Base-by-base conservation (phyloP, 1,140 invertebrate species). In the Hylyphantes graminicola region DNA sequence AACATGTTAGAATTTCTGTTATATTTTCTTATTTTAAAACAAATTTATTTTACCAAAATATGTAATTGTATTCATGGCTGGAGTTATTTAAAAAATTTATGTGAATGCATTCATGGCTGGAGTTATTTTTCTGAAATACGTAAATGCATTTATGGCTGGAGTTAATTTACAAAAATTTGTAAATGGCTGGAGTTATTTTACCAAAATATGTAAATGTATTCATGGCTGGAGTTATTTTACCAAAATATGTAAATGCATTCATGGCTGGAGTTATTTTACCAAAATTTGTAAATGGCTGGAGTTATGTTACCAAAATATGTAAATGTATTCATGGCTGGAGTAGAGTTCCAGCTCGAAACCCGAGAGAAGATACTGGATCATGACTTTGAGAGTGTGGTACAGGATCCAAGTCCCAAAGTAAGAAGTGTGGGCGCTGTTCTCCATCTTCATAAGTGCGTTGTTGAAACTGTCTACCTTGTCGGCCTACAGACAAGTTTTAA, bases 101-200 rank as follows among this genome's bases (percentile, higher is more conserved):
- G 88, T 97, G 99, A 87, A 97, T 94, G 90, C 96, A 98, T 91
- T 99, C 97, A 89, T 98, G 97, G n/a, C 94, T 93, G 63, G 96
- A 96, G 91, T 98, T n/a, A n/a, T n/a, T n/a, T n/a, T n/a, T n/a
- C n/a, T n/a, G n/a, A n/a, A n/a, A 98, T 86, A 98, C 94, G 88
- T 97, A 99, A 87, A 97, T 94, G 90, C 96, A 98, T 91, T 99
- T 97, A 89, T 98, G 97, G n/a, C 94, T 93, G 63, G 96, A 96
- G 91, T 98, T n/a, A n/a, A n/a, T n/a, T n/a, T n/a, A n/a, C n/a
- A n/a, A n/a, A n/a, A n/a, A n/a, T n/a, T n/a, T n/a, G n/a, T n/a
- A n/a, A n/a, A n/a, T n/a, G n/a, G n/a, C n/a, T n/a, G n/a, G n/a
- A n/a, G n/a, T n/a, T n/a, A n/a, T n/a, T n/a, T n/a, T n/a, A n/a